Base-by-base conservation (phyloP, 2,888 invertebrate species). In the Melieria omissa region DNA sequence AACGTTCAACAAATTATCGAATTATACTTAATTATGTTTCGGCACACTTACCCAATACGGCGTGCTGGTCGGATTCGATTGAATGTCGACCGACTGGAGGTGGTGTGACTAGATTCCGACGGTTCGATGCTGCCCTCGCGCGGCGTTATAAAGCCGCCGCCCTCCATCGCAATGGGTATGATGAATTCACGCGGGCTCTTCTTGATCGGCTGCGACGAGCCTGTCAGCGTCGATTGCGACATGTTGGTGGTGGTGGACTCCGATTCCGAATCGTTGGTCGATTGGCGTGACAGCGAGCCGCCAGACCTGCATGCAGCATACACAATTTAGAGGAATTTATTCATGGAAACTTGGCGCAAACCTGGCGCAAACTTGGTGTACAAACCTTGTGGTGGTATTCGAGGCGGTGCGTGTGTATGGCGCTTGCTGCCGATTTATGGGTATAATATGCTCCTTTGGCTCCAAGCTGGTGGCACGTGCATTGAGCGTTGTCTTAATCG, bases 91-190 rank as follows among this genome's bases (percentile, higher is more conserved):
- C 89, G 88, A 83, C 88, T 90, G 60, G 89, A 89, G 57, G 89
- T 89, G 41, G 89, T 89, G 61, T 88, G 88, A 75, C 88, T 89
- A 49, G 91, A 89, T 73, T 93, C 93, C 5, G 89, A 89, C 14
- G 93, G 93, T 84, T 95, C 94, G 73, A 94, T 88, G 84, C 94
- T 93, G 77, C 93, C 92, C 73, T 90, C 90, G 73, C 92, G 80
- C 57, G 87, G 87, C 46, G 87, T 87, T 69, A 87, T 93, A 85
- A 93, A 94, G 74, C 95, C 95, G 74, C 95, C 95, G 78, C 95
- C 96, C 86, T 96, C 96, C 70, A 96, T 93, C 16, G 95, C 95
- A 82, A 96, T 96, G n/a, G 96, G 96, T 86, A 96, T 96, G 81
- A 96, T 95, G 83, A 95, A 95, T 88, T 96, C 96, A 58, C 96